Percentiles rank a stretch among this genome's conserved stretches.
These are phyloP conservation scores for Eriosoma lanigerum DNA, from an alignment of 1,140 invertebrate genomes.

Conservation along the genomic window DNA sequence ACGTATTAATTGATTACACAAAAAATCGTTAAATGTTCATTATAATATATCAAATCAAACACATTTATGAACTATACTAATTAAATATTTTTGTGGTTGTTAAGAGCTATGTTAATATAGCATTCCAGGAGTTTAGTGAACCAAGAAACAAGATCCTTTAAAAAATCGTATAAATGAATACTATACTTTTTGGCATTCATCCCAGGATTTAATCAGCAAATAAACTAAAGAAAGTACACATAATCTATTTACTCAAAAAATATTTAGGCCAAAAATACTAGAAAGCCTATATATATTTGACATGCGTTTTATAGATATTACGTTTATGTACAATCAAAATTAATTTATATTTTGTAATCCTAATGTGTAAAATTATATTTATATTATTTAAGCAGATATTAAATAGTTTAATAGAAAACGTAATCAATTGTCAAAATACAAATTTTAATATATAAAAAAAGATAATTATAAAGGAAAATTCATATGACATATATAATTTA, in stretches of 20 bases:
- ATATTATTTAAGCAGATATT: too few relatives aligned
- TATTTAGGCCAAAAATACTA: conserved; percentile 13
- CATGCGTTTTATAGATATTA: background rate
- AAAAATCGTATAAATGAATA: conserved; percentile 17
- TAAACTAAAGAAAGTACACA: conserved; percentile 1
- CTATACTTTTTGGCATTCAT: conserved; percentile 16
- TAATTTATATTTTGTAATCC: background rate
- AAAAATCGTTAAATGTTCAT: background rate
- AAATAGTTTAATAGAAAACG: too few relatives aligned
- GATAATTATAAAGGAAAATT: too few relatives aligned
- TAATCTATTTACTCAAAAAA: background rate
- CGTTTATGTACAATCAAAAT: background rate
- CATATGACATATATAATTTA: too few relatives aligned
- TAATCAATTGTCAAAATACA: too few relatives aligned
- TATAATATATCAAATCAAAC: background rate
- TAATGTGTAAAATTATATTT: background rate
- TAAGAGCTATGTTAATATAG: background rate
- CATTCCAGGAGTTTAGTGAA: conserved; percentile 26
- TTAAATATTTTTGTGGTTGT: conserved; percentile 3
- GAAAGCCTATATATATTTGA: background rate
- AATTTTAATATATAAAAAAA: too few relatives aligned
- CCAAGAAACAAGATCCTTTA: background rate
- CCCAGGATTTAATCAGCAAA: conserved; percentile 2
- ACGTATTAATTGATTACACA: too few relatives aligned
- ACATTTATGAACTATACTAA: background rate